Conservation (phyloP, 2,888 invertebrate genomes). For the Dasysyrphus albostriatus region DNA sequence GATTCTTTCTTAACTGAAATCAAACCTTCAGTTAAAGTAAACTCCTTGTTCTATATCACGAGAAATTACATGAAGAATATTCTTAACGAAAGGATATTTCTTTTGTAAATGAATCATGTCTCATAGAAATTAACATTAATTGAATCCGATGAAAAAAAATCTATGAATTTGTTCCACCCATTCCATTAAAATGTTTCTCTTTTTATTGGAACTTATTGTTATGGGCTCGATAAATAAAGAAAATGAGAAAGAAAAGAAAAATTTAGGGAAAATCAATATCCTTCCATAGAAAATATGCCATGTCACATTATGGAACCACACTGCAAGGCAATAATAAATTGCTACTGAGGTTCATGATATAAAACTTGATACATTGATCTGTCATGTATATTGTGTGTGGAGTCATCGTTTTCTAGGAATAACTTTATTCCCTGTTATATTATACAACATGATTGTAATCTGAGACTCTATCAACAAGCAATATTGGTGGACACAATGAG, state of each 20-base stretch:
- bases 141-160: background rate
- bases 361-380: conserved; percentile 45
- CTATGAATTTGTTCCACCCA: background rate
- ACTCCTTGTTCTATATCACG: background rate
- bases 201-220: conserved; percentile 2
- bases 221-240: background rate
- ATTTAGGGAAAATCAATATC: conserved; percentile 42
- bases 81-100: background rate
- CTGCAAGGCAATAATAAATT: conserved; percentile 47
- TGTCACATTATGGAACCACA: conserved; percentile 13
- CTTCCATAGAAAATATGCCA: conserved; percentile 15
- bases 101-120: background rate
- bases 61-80: background rate
- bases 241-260: background rate
- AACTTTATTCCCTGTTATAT: conserved; percentile 10
- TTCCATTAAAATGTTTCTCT: background rate
- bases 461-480: conserved; percentile 29
- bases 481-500: conserved; percentile 21
- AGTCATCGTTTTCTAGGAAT: conserved; percentile 34
- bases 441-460: background rate
- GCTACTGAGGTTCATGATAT: conserved; percentile 9
- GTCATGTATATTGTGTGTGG: conserved; percentile 8
- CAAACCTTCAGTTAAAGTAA: background rate
- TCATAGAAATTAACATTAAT: background rate
- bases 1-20: background rate